phyloP scores from a whole-genome alignment of 2,113 vertebrate genomes.

The Steatornis caripensis region DNA sequence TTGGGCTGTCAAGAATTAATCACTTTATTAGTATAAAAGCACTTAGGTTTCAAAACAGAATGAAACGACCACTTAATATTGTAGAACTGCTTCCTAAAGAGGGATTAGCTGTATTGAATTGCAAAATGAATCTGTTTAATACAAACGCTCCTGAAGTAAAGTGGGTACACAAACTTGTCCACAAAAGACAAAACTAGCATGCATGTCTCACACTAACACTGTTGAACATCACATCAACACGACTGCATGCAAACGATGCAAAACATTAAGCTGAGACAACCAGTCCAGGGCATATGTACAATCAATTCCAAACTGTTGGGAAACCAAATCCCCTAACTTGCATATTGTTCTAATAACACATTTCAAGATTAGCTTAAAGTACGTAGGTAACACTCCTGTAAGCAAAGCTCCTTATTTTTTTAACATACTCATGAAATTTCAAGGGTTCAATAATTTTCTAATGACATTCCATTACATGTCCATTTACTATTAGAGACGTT shows the following conservation, averaged over 20 bases:
- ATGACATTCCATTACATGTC: neutral
- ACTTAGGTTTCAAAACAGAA: neutral
- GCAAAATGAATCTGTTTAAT: neutral
- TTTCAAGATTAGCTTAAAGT: neutral
- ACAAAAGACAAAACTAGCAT: constrained; percentile 40
- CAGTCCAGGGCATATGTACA: neutral
- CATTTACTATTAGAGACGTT: neutral
- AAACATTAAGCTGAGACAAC: neutral
- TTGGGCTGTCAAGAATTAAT: neutral
- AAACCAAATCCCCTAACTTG: neutral
- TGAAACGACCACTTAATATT: neutral
- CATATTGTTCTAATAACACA: neutral
- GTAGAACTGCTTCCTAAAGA: neutral
- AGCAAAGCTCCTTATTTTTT: neutral
- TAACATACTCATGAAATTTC: neutral
- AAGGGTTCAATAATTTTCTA: neutral
- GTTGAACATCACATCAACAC: neutral
- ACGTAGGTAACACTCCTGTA: neutral
- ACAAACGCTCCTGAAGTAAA: neutral
- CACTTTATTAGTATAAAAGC: neutral
- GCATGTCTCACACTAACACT: constrained; percentile 19
- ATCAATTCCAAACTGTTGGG: neutral
- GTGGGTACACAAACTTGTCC: neutral
- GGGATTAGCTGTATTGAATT: neutral
- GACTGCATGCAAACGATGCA: constrained; percentile 52